Evolutionary conservation across 2,113 vertebrate species (phyloP), one percentile per base, ranked within the genome.

Genomic region (Isichthys henryi): DNA sequence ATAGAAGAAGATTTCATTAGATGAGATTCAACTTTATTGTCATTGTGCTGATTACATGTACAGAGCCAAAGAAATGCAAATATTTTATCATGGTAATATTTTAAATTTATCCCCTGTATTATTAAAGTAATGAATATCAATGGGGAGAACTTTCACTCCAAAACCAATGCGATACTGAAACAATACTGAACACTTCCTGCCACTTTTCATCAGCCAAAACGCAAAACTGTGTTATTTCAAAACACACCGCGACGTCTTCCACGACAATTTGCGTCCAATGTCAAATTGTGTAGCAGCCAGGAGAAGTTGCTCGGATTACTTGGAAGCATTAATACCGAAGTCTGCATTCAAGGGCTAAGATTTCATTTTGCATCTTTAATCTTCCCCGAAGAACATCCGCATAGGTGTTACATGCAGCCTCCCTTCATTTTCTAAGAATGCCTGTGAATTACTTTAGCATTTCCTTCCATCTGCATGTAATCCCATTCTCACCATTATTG

Each of bases 401-500:
- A 91, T 89, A 93, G 93, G 93, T 95, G 86, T 82, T 91, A 88
- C 91, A 96, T 95, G 95, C 95, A 95, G 95, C 95, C 95, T 95
- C 94, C 95, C 95, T 96, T 96, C 94, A 95, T 96, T 96, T 96
- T 95, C 95, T 95, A 95, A 31, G 62, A 31, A 70, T 96, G 95
- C 95, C 94, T 95, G 94, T 94, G 96, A 97, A 97, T 96, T 96
- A 96, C 95, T 96, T 95, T 95, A 92, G 91, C 94, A 93, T 97
- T 96, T 96, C 95, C 96, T 96, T 96, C 96, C 95, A 94, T 96
- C 95, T 96, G 96, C 95, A 95, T 95, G 96, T 97, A 97, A 97
- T 97, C 96, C 97, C 95, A 95, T 96, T 96, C 95, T 96, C 95
- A 95, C 95, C 96, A 97, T 97, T 97, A 97, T 96, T 97, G 97